A percentile compares a stretch with the other conserved stretches of the same genome.
phyloP scores from a whole-genome alignment of 2,113 vertebrate species.

The Tamias sibiricus region DNA sequence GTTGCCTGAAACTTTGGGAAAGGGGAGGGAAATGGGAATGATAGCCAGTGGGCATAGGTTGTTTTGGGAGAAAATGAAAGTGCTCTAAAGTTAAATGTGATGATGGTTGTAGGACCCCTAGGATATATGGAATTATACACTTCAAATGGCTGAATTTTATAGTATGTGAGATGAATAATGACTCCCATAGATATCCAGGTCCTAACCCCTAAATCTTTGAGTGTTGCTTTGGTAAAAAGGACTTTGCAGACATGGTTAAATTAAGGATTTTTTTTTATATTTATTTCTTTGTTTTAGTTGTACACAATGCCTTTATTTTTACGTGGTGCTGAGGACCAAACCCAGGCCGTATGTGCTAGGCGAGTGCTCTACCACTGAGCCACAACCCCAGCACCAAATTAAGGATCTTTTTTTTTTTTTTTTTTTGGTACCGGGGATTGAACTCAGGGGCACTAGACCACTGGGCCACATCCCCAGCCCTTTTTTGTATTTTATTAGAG shows the following conservation, averaged over 20 bases:
- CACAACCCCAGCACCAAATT: too few relatives aligned
- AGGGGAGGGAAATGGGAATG: not conserved
- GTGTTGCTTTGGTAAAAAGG: not conserved
- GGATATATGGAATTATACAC: not conserved
- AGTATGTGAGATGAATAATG: not conserved
- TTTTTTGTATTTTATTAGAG: too few relatives aligned
- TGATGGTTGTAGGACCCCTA: not conserved
- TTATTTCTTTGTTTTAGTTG: too few relatives aligned
- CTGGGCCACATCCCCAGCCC: too few relatives aligned
- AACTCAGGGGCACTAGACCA: too few relatives aligned
- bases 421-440: too few relatives aligned
- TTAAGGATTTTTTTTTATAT: too few relatives aligned
- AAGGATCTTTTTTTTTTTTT: too few relatives aligned
- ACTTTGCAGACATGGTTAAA: not conserved
- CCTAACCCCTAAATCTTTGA: not conserved
- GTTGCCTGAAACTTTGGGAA: not conserved
- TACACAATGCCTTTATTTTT: too few relatives aligned
- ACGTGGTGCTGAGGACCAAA: too few relatives aligned
- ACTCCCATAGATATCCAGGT: not conserved
- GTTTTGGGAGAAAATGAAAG: not conserved
- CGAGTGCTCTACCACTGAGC: too few relatives aligned
- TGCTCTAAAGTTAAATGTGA: not conserved
- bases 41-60: not conserved
- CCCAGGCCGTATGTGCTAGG: too few relatives aligned
- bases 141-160: constrained; percentile 18